phyloP scores from a whole-genome alignment of 1,140 invertebrate species.

The Drosophila elegans region DNA sequence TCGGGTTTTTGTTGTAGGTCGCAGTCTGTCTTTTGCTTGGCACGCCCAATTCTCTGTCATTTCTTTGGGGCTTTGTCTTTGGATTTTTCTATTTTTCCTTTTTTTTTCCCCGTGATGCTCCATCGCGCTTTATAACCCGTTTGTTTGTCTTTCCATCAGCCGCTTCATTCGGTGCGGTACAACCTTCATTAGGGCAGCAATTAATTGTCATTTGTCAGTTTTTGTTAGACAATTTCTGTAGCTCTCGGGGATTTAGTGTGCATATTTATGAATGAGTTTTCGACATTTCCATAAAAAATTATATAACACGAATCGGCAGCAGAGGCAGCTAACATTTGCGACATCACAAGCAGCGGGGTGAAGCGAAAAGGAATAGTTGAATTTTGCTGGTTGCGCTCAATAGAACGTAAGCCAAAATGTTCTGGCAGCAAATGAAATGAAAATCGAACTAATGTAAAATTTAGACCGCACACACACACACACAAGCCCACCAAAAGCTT shows the following conservation, averaged over 20 bases:
- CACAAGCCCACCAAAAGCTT: neutral
- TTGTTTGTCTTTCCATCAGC: constrained; percentile 35
- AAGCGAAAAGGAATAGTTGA: neutral
- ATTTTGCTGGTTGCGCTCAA: constrained; percentile 36
- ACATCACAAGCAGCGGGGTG: constrained; percentile 1
- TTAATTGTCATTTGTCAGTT: constrained; percentile 79
- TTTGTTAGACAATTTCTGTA: constrained; percentile 37
- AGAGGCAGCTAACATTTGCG: neutral
- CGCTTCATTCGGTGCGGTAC: constrained; percentile 4
- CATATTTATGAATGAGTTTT: constrained; percentile 58
- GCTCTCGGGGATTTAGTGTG: constrained; percentile 24
- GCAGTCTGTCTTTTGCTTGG: constrained; percentile 43
- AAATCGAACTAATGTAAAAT: constrained; percentile 79
- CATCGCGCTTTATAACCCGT: constrained; percentile 67
- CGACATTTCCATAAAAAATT: constrained; percentile 39
- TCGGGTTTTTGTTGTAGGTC: constrained; percentile 41
- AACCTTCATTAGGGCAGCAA: constrained; percentile 69
- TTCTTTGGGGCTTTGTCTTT: constrained; percentile 24
- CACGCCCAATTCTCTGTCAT: constrained; percentile 59
- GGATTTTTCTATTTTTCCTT: constrained; percentile 7
- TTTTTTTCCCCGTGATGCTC: constrained; percentile 22
- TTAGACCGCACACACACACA: constrained; percentile 38
- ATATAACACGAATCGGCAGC: constrained; percentile 16
- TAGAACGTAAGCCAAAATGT: constrained; percentile 61
- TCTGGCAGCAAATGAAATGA: constrained; percentile 73